Percentiles rank a stretch among this genome's conserved stretches.
Conservation (phyloP, 1,140 invertebrate genomes). For the Manduca sexta region DNA sequence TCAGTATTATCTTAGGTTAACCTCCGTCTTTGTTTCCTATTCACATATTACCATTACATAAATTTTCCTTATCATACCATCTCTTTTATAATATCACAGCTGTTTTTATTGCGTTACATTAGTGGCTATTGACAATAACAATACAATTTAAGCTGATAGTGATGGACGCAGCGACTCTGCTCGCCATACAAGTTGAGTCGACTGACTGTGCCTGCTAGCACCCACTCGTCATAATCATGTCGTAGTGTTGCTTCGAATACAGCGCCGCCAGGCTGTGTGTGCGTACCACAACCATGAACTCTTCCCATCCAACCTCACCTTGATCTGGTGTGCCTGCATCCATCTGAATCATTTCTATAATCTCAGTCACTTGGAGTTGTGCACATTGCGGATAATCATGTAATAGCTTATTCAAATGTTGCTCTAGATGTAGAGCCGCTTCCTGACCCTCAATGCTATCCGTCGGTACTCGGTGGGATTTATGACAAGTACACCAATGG, state of each 20-base stretch:
- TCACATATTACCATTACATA: too few relatives aligned
- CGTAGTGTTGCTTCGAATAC: slow-evolving; percentile 85
- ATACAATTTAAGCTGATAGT: slow-evolving; percentile 84
- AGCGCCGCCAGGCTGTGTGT: slow-evolving; percentile 80
- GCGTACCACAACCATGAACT: slow-evolving; percentile 79
- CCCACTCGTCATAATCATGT: slow-evolving; percentile 46
- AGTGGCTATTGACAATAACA: slow-evolving; percentile 77
- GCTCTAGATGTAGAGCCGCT: slow-evolving; percentile 74
- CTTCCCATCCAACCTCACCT: slow-evolving; percentile 64
- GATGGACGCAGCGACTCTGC: slow-evolving; percentile 84
- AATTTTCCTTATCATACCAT: background rate
- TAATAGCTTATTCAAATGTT: slow-evolving; percentile 78
- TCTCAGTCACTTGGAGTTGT: slow-evolving; percentile 66
- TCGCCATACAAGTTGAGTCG: slow-evolving; percentile 87
- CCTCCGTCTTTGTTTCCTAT: too few relatives aligned
- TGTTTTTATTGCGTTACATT: slow-evolving; percentile 9
- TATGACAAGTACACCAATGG: slow-evolving; percentile 90
- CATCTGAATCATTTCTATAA: slow-evolving; percentile 74
- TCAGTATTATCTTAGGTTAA: too few relatives aligned
- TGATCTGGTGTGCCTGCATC: slow-evolving; percentile 45
- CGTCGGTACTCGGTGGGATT: slow-evolving; percentile 65
- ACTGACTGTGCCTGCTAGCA: slow-evolving; percentile 80
- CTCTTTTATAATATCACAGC: slow-evolving; percentile 28
- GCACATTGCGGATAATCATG: slow-evolving; percentile 76
- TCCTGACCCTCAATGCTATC: slow-evolving; percentile 66